Base-by-base conservation (phyloP, 1,140 invertebrate species). In the Hydropsyche tenuis region DNA sequence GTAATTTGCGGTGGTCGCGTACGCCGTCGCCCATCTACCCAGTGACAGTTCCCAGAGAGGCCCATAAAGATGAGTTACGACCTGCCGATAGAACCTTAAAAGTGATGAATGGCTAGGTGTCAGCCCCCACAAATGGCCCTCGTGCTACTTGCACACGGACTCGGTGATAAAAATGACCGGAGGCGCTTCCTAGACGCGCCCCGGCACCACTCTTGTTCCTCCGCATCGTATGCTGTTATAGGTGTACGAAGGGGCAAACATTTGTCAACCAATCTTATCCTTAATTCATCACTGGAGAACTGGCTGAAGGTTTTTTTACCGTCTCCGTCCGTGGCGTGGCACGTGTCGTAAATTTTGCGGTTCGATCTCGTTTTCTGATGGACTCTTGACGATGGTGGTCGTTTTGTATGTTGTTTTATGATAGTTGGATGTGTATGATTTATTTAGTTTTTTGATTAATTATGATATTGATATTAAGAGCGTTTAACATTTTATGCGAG, bases 21-120 rank as follows among this genome's bases (percentile, higher is more conserved):
- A 20, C 51, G 56, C 22, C 22, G 30, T 20, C 18, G 22, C 56
- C 23, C 56, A 60, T 60, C 56, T 60, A 22, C 12, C 18, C 18
- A 3, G 18, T 60, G 56, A 60, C 56, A 60, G 56, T 60, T 60
- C 23, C 56, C 23, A 12, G 23, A 60, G 56, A 60, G 56, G 56
- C 23, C 30, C 56, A 60, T 60, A 60, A 60, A 60, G 56, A 60
- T 60, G 56, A 60, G 56, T 60, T 60, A 60, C 56, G 56, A 60
- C 56, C 56, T 60, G 56, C 56, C 56, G 56, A 60, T 60, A 27
- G 56, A 60, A 48, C 18, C 56, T 20, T 60, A 60, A 60, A 60
- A 60, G 56, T 60, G 56, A 60, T 60, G 56, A 60, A 60, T 60
- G 56, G 56, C 56, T 60, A 60, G 56, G 56, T 60, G 56, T 60